A percentile compares a stretch with the other conserved stretches of the same genome.
phyloP scores from a whole-genome alignment of 2,797 vertebrate species.

The Sarcophilus harrisii region DNA sequence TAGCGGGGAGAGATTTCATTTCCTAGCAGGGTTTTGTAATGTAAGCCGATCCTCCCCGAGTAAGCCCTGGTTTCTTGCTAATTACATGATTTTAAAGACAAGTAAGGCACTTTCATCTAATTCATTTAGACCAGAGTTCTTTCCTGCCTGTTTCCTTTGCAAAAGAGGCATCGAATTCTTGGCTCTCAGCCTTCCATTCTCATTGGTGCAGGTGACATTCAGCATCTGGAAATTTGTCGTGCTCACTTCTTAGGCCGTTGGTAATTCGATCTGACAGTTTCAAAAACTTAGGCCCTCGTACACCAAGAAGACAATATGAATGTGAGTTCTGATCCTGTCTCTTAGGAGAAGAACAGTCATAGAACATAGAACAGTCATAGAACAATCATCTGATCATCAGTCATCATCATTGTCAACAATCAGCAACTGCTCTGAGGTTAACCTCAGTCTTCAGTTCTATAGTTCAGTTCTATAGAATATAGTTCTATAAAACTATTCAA shows the following conservation, averaged over 20 bases:
- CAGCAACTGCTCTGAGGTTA: not conserved
- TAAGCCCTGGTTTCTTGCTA: conserved; percentile 51
- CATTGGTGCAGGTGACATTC: not conserved
- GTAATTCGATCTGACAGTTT: not conserved
- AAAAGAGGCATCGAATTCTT: conserved; percentile 12
- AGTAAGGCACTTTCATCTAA: conserved; percentile 51
- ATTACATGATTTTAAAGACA: conserved; percentile 66
- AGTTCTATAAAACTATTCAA: too few species aligned
- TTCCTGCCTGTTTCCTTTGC: not conserved
- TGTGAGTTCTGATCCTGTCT: not conserved
- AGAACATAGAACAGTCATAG: too few species aligned
- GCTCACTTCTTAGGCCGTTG: not conserved
- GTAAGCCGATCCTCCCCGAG: conserved; percentile 59
- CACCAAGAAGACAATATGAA: not conserved
- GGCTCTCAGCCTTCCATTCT: conserved; percentile 11
- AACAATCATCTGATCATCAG: not conserved
- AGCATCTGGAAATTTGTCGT: not conserved
- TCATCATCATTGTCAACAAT: too few species aligned
- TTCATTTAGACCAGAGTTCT: conserved; percentile 52
- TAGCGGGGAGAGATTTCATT: conserved; percentile 70
- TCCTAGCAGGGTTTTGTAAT: conserved; percentile 56
- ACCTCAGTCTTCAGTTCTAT: not conserved
- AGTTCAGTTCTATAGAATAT: too few species aligned
- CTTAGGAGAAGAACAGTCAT: not conserved
- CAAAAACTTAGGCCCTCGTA: not conserved